Evolutionary conservation across 2,797 vertebrate species (phyloP).

Genomic region (Helostoma temminkii): DNA sequence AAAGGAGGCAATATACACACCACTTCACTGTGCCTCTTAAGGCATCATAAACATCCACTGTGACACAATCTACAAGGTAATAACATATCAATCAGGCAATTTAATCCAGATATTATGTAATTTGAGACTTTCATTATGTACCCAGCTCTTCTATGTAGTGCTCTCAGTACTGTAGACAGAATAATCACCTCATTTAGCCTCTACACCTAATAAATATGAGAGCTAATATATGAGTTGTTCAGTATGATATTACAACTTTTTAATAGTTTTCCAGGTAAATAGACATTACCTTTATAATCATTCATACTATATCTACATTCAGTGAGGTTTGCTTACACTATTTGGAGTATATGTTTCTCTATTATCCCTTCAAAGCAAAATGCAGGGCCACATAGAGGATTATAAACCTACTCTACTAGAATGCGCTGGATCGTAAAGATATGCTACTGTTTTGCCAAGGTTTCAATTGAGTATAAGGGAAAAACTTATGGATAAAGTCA

Average conservation of each 20-base stretch:
- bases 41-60: not conserved
- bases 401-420: not conserved
- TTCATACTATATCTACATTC: slow-evolving; percentile 2
- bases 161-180: slow-evolving; percentile 25
- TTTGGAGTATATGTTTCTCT: not conserved
- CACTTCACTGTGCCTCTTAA: no score
- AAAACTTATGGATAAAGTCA: slow-evolving; percentile 20
- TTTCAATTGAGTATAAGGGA: slow-evolving; percentile 7
- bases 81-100: not conserved
- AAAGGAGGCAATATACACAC: not conserved
- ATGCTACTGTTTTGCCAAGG: slow-evolving; percentile 11
- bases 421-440: not conserved
- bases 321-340: not conserved
- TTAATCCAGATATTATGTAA: slow-evolving; percentile 22
- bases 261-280: slow-evolving; percentile 6
- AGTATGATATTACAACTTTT: slow-evolving; percentile 4
- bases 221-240: slow-evolving; percentile 32
- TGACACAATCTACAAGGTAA: not conserved
- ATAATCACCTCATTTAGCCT: slow-evolving; percentile 8
- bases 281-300: slow-evolving; percentile 8
- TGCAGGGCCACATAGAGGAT: no score
- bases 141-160: slow-evolving; percentile 15
- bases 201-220: slow-evolving; percentile 30
- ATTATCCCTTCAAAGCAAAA: not conserved
- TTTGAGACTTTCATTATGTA: not conserved